Evolutionary conservation across 2,888 invertebrate species (phyloP).

Genomic region (Harmothoe impar): DNA sequence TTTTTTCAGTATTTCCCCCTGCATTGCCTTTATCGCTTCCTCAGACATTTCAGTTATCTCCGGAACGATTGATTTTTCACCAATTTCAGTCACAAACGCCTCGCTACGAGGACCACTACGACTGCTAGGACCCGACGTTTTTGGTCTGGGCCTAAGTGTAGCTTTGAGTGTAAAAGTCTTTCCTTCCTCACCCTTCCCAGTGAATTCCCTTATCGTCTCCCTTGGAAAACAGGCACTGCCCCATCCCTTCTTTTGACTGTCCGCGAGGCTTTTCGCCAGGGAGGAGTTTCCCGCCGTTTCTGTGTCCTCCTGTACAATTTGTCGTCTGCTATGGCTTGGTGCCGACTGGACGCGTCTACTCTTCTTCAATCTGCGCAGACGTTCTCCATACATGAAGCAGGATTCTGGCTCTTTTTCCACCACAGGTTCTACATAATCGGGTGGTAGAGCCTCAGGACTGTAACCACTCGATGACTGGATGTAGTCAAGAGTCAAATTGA

Average conservation of each 20-base stretch:
- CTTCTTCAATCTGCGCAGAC: conserved; percentile 75
- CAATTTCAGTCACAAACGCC: too few relatives aligned
- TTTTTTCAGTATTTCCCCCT: not conserved
- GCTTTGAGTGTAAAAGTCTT: conserved; percentile 10
- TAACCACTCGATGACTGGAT: conserved; percentile 80
- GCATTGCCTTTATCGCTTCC: not conserved
- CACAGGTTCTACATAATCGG: conserved; percentile 65
- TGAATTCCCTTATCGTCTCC: conserved; percentile 27
- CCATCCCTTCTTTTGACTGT: conserved; percentile 35
- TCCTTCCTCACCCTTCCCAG: not conserved
- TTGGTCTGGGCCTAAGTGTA: not conserved
- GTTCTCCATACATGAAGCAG: conserved; percentile 79
- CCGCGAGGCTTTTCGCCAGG: not conserved
- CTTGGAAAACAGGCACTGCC: conserved; percentile 33
- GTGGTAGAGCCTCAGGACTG: conserved; percentile 77
- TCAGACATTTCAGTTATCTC: not conserved
- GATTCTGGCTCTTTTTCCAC: conserved; percentile 68
- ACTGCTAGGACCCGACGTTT: not conserved
- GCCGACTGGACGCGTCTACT: conserved; percentile 40
- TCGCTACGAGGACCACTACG: not conserved
- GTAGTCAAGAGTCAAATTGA: conserved; percentile 78
- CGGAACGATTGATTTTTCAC: not conserved
- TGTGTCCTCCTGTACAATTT: not conserved
- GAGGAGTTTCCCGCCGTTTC: not conserved
- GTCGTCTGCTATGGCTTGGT: conserved; percentile 21